phyloP scores from a whole-genome alignment of 2,113 vertebrate species.

The Uria lomvia region DNA sequence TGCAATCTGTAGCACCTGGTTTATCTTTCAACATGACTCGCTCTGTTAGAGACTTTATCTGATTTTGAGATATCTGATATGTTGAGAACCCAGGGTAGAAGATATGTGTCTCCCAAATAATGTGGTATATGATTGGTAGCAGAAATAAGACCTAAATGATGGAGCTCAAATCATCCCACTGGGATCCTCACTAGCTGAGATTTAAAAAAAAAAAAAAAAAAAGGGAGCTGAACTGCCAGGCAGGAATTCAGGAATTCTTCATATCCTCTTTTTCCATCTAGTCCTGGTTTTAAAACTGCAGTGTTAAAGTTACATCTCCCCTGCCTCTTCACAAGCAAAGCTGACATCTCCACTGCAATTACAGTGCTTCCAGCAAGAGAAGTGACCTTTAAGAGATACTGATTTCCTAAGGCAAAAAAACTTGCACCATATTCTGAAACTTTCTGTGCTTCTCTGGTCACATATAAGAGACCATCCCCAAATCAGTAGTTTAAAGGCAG shows the following conservation, averaged over 20 bases:
- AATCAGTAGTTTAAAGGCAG: not conserved
- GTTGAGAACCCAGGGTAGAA: not conserved
- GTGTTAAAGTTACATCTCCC: not conserved
- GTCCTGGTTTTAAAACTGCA: not conserved
- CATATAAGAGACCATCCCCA: not conserved
- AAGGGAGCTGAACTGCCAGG: not conserved
- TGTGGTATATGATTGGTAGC: not conserved
- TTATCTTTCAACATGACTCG: not conserved
- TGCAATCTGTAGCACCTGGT: not conserved
- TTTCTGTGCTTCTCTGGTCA: not conserved
- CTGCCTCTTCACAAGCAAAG: not conserved
- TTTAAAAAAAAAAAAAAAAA: not conserved
- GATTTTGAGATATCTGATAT: not conserved
- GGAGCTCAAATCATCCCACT: not conserved
- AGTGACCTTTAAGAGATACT: not conserved
- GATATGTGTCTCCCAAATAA: not conserved
- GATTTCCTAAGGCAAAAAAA: not conserved
- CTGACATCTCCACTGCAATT: not conserved
- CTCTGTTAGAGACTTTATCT: not conserved
- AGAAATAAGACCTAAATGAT: not conserved
- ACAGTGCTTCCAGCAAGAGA: not conserved
- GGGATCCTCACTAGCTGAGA: not conserved
- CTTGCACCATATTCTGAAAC: not conserved
- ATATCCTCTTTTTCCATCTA: not conserved
- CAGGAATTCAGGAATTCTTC: not conserved